Evolutionary conservation across 2,888 invertebrate species (phyloP).

Genomic region (Sinotaia quadrata): DNA sequence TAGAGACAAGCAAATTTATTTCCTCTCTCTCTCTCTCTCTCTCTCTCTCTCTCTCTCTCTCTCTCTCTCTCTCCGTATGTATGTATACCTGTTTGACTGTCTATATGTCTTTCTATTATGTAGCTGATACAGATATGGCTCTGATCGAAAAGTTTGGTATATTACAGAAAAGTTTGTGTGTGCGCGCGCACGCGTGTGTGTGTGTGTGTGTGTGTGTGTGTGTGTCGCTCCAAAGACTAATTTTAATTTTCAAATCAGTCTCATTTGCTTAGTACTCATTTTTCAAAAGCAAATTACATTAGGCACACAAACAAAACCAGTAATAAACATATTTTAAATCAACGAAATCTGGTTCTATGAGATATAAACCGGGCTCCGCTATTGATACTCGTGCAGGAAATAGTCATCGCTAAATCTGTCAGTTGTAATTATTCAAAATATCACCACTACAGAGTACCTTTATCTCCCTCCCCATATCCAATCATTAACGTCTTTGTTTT

Average conservation of each 20-base stretch:
- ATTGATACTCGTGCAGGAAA: too few species aligned
- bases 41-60: neutral
- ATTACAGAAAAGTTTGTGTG: neutral
- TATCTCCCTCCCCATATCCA: neutral
- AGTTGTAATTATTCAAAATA: neutral
- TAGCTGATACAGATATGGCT: neutral
- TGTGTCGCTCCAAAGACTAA: too few species aligned
- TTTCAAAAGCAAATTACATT: too few species aligned
- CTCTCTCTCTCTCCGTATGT: neutral
- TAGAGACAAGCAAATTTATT: too few species aligned
- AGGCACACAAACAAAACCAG: too few species aligned
- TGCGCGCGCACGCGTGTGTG: neutral
- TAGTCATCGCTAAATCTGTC: too few species aligned
- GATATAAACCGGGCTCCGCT: too few species aligned
- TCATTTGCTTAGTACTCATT: too few species aligned
- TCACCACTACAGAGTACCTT: neutral
- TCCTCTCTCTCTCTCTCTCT: neutral
- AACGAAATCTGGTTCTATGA: too few species aligned
- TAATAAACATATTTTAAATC: too few species aligned
- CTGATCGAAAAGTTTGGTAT: neutral
- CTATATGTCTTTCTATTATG: neutral
- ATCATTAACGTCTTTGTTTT: too few species aligned
- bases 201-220: neutral
- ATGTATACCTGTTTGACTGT: neutral
- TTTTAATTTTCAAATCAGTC: too few species aligned